A percentile compares a stretch with the other conserved stretches of the same genome.
Conservation (phyloP, 2,113 vertebrate species). For the Acrocephalus arundinaceus region DNA sequence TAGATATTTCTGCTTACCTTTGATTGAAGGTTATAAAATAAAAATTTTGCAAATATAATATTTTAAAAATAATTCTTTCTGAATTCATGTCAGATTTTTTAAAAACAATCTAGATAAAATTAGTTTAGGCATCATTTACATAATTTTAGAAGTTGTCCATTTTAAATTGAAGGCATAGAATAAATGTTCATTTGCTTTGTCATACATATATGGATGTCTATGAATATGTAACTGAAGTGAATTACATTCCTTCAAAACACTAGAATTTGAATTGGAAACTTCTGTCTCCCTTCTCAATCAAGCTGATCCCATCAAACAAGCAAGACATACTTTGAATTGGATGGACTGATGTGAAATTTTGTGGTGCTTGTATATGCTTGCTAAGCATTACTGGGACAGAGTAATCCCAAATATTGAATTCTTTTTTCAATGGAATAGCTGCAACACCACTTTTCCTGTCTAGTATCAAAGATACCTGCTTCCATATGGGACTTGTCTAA, state of each 20-base stretch:
- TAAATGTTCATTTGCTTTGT: neutral
- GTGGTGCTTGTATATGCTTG: neutral
- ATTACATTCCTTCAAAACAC: neutral
- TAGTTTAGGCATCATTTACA: neutral
- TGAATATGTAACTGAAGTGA: neutral
- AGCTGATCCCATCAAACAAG: neutral
- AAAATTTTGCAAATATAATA: neutral
- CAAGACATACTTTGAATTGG: neutral
- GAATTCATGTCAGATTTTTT: neutral
- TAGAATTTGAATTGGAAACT: neutral
- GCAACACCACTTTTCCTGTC: neutral
- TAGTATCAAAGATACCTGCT: neutral
- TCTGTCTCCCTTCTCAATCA: neutral
- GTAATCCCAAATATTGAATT: neutral
- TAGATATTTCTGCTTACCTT: neutral
- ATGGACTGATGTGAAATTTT: neutral
- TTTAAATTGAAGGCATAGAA: neutral
- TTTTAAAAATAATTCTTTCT: neutral
- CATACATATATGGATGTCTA: neutral
- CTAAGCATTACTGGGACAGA: neutral
- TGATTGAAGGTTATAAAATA: neutral
- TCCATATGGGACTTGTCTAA: neutral
- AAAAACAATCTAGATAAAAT: neutral
- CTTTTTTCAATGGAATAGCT: neutral
- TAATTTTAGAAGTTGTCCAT: neutral